phyloP scores from a whole-genome alignment of 2,888 invertebrate genomes.

The Standfussiana lucernea region DNA sequence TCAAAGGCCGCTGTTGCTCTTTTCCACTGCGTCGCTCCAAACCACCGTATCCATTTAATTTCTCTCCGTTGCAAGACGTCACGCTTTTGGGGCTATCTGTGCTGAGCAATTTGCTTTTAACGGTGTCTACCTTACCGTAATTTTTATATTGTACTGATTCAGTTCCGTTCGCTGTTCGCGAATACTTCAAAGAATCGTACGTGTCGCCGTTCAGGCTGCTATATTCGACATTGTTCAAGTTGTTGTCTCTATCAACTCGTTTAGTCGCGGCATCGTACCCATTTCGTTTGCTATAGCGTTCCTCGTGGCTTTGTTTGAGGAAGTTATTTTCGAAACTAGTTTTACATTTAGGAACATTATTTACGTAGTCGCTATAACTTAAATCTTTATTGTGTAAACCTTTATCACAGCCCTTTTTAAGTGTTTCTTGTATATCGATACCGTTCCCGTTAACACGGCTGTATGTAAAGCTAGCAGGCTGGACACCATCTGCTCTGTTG shows the following conservation, averaged over 20 bases:
- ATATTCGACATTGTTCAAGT: constrained; percentile 87
- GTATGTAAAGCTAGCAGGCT: constrained; percentile 83
- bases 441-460: constrained; percentile 84
- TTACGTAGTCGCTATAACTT: constrained; percentile 87
- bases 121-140: constrained; percentile 88
- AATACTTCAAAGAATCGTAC: constrained; percentile 89
- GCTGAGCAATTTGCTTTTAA: constrained; percentile 88
- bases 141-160: constrained; percentile 89
- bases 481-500: constrained; percentile 79
- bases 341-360: constrained; percentile 90
- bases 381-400: constrained; percentile 88
- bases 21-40: constrained; percentile 82
- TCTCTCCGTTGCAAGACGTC: constrained; percentile 88
- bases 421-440: constrained; percentile 88
- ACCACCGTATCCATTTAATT: constrained; percentile 83
- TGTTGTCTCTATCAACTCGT: constrained; percentile 86
- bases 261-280: constrained; percentile 84
- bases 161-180: constrained; percentile 89
- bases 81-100: constrained; percentile 89
- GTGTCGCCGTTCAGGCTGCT: constrained; percentile 87
- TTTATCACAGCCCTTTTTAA: constrained; percentile 90
- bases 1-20: constrained; percentile 83
- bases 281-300: constrained; percentile 87
- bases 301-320: constrained; percentile 87
- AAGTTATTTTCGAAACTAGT: constrained; percentile 89